phyloP scores from a whole-genome alignment of 30 jellyfish, hydroid and myxozoan genomes.

The Clytia hemisphaerica region DNA sequence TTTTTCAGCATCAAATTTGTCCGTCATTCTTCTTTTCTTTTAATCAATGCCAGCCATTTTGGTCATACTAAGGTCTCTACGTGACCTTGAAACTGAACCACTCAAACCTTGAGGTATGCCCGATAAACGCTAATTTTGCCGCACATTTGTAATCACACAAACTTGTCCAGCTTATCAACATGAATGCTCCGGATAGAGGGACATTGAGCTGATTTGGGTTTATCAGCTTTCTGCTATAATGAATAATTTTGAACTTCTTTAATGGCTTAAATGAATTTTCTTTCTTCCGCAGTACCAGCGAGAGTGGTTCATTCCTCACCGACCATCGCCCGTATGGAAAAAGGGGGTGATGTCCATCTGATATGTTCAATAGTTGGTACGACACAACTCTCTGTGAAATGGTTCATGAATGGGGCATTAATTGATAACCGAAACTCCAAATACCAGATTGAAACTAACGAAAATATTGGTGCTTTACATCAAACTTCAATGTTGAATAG shows the following conservation, averaged over 20 bases:
- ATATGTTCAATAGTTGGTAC: conserved; percentile 73
- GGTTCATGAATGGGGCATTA: conserved; percentile 48
- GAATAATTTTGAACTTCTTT: background rate
- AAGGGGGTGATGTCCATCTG: conserved; percentile 35
- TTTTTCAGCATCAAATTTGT: too few relatives aligned
- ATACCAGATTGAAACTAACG: background rate
- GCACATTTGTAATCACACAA: too few relatives aligned
- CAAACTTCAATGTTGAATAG: conserved; percentile 53
- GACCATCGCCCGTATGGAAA: conserved; percentile 26
- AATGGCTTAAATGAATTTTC: background rate
- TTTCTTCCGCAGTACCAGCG: conserved; percentile 94
- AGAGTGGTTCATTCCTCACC: conserved; percentile 27
- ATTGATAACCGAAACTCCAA: conserved; percentile 31
- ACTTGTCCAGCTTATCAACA: too few relatives aligned
- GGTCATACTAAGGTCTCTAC: too few relatives aligned
- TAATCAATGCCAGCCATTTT: too few relatives aligned
- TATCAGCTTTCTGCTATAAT: background rate
- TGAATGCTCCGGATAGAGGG: too few relatives aligned
- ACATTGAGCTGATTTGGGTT: too few relatives aligned
- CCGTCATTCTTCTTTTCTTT: too few relatives aligned
- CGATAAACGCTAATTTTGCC: too few relatives aligned
- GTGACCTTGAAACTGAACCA: too few relatives aligned
- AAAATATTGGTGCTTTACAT: conserved; percentile 20
- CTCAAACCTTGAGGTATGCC: too few relatives aligned
- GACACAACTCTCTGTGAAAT: conserved; percentile 33